Evolutionary conservation across 2,113 vertebrate genomes (phyloP), one percentile per base, ranked within the genome.

Genomic region (Pseudopodoces humilis): DNA sequence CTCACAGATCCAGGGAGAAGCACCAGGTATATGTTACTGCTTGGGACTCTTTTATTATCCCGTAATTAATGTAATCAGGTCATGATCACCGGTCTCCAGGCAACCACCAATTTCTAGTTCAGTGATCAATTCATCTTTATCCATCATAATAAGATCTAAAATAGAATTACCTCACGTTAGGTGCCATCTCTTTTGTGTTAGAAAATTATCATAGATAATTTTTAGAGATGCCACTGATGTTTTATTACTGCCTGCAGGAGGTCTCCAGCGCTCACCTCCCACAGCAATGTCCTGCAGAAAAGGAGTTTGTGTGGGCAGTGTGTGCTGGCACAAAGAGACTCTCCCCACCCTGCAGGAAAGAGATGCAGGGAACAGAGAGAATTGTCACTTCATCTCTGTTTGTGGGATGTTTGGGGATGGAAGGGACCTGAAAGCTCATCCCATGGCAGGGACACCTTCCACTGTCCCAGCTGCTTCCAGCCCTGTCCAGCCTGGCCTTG

Each of bases 41-140:
- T 92, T n/a, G 44, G 86, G 91, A 78, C 94, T 96, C 95, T 95
- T 96, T 96, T 97, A 96, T 96, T 96, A 96, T 94, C 88, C 92
- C 88, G 75, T 95, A 97, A 97, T 97, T 97, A 97, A 97, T 97
- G 96, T 94, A 97, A 97, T 96, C 96, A 96, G 96, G 95, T 96
- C 96, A 96, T 96, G 96, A 95, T 97, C 96, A 78, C 95, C 0
- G 31, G 96, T 97, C 91, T 97, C 96, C 89, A 94, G 88, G 96
- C 96, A 97, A 97, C 96, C 88, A 93, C 96, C 91, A 49, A 97
- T 97, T 95, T 96, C 95, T 95, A 95, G 94, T 97, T 96, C 95
- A 96, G 94, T 97, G 96, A 97, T 97, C 96, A 96, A 97, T 97
- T 97, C 91, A 91, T 97, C 96, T 97, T 97, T 97, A 95, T 95